Evolutionary conservation across 1,140 invertebrate species (phyloP).

Genomic region (Ditylenchus dipsaci): DNA sequence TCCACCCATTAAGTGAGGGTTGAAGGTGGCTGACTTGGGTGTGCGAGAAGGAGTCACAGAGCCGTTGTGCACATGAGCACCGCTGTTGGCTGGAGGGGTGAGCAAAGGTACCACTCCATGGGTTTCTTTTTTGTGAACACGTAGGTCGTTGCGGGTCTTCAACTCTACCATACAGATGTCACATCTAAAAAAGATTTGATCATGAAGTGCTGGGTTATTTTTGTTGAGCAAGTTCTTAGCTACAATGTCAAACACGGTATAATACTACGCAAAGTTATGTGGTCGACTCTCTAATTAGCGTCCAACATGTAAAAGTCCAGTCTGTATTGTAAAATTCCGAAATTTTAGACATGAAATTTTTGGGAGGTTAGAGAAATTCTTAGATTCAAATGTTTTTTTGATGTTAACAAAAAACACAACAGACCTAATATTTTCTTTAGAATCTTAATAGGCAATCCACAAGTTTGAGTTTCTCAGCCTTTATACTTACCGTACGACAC

Average conservation of each 20-base stretch:
- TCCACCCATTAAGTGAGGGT: slow-evolving; percentile 11
- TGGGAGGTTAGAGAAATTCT: too few species aligned
- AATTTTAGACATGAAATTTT: too few species aligned
- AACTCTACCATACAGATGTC: slow-evolving; percentile 47
- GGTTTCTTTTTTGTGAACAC: slow-evolving; percentile 46
- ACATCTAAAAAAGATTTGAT: slow-evolving; percentile 42
- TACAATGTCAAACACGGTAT: slow-evolving; percentile 13
- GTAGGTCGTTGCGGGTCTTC: slow-evolving; percentile 38
- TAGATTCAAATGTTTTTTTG: too few species aligned
- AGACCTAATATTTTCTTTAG: too few species aligned
- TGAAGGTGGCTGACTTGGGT: neutral
- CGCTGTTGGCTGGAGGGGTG: neutral
- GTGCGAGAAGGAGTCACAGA: slow-evolving; percentile 1
- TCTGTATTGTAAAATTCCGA: too few species aligned
- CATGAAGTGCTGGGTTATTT: slow-evolving; percentile 10
- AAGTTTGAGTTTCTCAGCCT: too few species aligned
- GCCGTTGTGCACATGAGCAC: neutral
- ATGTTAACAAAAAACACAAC: too few species aligned
- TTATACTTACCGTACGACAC: too few species aligned
- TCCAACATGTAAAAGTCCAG: too few species aligned
- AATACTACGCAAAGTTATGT: too few species aligned
- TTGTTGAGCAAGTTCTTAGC: slow-evolving; percentile 22
- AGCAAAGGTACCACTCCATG: slow-evolving; percentile 40
- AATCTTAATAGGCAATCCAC: too few species aligned
- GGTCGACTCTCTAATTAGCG: too few species aligned